Conservation (phyloP, 2,888 invertebrate genomes). For the Chloroclystis v-ata region DNA sequence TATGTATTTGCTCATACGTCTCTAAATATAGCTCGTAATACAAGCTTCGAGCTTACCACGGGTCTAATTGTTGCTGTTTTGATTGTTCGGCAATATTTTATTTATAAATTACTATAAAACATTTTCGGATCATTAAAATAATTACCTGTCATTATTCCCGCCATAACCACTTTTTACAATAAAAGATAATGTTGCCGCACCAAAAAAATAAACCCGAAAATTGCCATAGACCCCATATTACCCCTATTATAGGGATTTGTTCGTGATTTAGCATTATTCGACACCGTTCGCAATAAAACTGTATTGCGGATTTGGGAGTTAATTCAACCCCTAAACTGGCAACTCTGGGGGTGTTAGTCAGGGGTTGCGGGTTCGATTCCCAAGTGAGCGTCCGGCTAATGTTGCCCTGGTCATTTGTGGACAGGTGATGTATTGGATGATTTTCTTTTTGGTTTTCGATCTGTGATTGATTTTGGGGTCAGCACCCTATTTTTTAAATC, state of each 20-base stretch:
- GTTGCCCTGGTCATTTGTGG: constrained; percentile 22
- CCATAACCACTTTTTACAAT: constrained; percentile 63
- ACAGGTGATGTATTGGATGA: constrained; percentile 19
- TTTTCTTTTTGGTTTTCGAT: constrained; percentile 10
- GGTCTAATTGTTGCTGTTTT: background rate
- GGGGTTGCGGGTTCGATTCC: constrained; percentile 42
- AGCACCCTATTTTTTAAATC: background rate
- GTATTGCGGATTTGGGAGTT: constrained; percentile 60
- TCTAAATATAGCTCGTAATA: too few species aligned
- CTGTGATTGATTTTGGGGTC: constrained; percentile 7
- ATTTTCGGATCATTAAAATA: constrained; percentile 3
- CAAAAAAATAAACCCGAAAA: constrained; percentile 45
- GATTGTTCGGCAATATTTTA: too few species aligned
- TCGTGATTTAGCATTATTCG: constrained; percentile 66
- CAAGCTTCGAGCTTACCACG: too few species aligned
- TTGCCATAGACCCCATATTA: constrained; percentile 32
- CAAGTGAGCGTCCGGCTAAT: constrained; percentile 36
- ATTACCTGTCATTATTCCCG: constrained; percentile 23
- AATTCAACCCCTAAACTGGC: constrained; percentile 45
- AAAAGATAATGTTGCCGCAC: constrained; percentile 55
- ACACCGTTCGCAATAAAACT: constrained; percentile 66
- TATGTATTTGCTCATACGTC: too few species aligned
- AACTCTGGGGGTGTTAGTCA: constrained; percentile 33
- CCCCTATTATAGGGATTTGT: constrained; percentile 57
- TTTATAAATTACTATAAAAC: background rate